Evolutionary conservation across 1,140 invertebrate genomes (phyloP).

Genomic region (Musca domestica): DNA sequence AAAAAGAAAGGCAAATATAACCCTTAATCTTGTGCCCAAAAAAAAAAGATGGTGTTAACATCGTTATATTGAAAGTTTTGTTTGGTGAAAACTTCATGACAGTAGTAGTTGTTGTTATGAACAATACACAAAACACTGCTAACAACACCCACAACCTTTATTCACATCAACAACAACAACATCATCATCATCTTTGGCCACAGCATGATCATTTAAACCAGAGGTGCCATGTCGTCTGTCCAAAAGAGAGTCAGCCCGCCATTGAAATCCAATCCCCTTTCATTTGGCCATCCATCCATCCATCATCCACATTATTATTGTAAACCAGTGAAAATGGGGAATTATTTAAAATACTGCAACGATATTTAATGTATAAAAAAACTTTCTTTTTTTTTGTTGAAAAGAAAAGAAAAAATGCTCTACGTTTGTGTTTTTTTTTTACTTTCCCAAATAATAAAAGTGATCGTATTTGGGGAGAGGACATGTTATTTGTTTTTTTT

Average conservation of each 20-base stretch:
- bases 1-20: too few relatives aligned
- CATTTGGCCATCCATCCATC: not conserved
- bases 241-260: not conserved
- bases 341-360: constrained; percentile 4
- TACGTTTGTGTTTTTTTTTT: too few relatives aligned
- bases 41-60: too few relatives aligned
- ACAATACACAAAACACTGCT: too few relatives aligned
- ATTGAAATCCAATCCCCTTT: not conserved
- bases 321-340: constrained; percentile 1
- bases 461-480: constrained; percentile 10
- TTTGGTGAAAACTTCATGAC: too few relatives aligned
- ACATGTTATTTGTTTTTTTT: not conserved
- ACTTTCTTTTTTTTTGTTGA: constrained; percentile 16
- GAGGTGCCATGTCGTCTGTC: not conserved
- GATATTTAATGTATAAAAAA: not conserved
- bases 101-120: too few relatives aligned
- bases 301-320: constrained; percentile 1
- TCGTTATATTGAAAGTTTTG: too few relatives aligned
- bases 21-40: too few relatives aligned
- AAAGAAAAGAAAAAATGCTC: not conserved
- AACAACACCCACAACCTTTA: too few relatives aligned
- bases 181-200: too few relatives aligned
- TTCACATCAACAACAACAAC: too few relatives aligned
- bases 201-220: too few relatives aligned
- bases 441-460: constrained; percentile 19